A percentile compares a stretch with the other conserved stretches of the same genome.
phyloP scores from a whole-genome alignment of 1,140 invertebrate genomes.

The Panulirus ornatus region DNA sequence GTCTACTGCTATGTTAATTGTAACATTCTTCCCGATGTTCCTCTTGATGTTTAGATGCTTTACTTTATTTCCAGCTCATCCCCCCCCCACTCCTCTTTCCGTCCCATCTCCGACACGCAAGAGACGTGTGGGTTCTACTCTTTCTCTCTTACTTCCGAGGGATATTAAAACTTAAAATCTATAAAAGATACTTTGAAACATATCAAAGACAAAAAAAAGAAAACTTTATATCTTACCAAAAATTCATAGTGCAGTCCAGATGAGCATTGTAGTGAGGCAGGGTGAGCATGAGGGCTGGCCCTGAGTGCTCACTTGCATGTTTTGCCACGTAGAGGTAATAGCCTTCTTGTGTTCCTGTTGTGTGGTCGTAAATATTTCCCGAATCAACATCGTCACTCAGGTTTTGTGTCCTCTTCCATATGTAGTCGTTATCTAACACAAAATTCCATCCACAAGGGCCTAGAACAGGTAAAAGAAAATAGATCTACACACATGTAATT shows the following conservation, averaged over 20 bases:
- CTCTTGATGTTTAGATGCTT: too few relatives aligned
- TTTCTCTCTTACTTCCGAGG: too few relatives aligned
- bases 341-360: slow-evolving; percentile 10
- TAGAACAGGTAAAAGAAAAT: not conserved
- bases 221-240: slow-evolving; percentile 54
- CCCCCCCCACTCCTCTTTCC: too few relatives aligned
- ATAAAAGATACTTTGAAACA: not conserved
- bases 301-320: slow-evolving; percentile 19
- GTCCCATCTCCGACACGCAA: too few relatives aligned
- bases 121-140: too few relatives aligned
- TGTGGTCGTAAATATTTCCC: slow-evolving; percentile 28
- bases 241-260: slow-evolving; percentile 52
- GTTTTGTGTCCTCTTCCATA: slow-evolving; percentile 44
- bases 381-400: slow-evolving; percentile 23
- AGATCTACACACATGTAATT: too few relatives aligned
- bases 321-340: slow-evolving; percentile 36
- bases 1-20: too few relatives aligned
- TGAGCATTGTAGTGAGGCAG: slow-evolving; percentile 26
- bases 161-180: too few relatives aligned
- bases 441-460: slow-evolving; percentile 60
- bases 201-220: not conserved
- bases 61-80: too few relatives aligned
- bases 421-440: slow-evolving; percentile 14
- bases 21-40: too few relatives aligned
- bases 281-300: slow-evolving; percentile 51